phyloP scores from a whole-genome alignment of 2,888 invertebrate species.

The Iselma pallidipennis region DNA sequence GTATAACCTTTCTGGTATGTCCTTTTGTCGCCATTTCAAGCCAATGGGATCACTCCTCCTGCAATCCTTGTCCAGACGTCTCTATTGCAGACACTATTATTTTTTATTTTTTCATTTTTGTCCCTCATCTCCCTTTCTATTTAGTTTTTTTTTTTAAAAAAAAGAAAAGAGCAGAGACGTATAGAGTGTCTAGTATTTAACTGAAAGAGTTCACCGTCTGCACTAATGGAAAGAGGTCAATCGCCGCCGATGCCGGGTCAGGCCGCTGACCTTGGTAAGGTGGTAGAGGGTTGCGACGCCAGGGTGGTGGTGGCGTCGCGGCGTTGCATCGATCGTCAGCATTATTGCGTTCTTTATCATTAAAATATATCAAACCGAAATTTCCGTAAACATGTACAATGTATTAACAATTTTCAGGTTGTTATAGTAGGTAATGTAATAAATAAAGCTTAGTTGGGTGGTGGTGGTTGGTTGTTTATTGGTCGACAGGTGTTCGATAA shows the following conservation, averaged over 20 bases:
- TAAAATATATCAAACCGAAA: slow-evolving; percentile 4
- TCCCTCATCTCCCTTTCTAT: not conserved
- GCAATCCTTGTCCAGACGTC: not conserved
- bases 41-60: not conserved
- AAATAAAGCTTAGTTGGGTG: not conserved
- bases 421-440: too few species aligned
- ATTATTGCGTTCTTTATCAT: slow-evolving; percentile 1
- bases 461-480: too few species aligned
- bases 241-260: slow-evolving; percentile 50
- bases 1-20: not conserved
- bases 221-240: slow-evolving; percentile 49
- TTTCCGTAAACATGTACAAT: slow-evolving; percentile 8
- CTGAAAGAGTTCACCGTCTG: slow-evolving; percentile 35
- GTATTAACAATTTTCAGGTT: too few species aligned
- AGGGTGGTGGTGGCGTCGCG: slow-evolving; percentile 24
- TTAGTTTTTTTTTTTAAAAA: not conserved
- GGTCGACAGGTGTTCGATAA: not conserved
- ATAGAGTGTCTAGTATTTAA: not conserved
- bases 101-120: not conserved
- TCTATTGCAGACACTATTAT: not conserved
- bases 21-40: not conserved
- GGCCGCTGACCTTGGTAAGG: slow-evolving; percentile 50
- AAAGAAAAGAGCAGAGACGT: not conserved
- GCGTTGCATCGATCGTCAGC: slow-evolving; percentile 17
- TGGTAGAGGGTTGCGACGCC: slow-evolving; percentile 7